Evolutionary conservation across 2,888 invertebrate species (phyloP).

Genomic region (Phaonia tiefii): DNA sequence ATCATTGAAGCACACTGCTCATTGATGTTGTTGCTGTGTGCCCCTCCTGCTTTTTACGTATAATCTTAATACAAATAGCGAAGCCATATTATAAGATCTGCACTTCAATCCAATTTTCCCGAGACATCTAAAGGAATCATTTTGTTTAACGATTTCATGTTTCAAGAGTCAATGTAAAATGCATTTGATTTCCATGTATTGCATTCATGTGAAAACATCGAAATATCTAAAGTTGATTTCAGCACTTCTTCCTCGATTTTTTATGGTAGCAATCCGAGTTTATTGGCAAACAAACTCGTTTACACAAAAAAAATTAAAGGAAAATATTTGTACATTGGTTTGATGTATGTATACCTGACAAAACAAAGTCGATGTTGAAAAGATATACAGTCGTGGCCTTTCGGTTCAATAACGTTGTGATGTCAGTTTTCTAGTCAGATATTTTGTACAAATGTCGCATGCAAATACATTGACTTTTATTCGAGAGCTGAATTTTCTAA

Average conservation of each 20-base stretch:
- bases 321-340: constrained; percentile 79
- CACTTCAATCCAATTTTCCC: constrained; percentile 32
- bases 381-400: background rate
- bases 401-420: background rate
- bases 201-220: constrained; percentile 49
- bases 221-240: constrained; percentile 5
- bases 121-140: constrained; percentile 12
- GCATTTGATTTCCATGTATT: constrained; percentile 48
- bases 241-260: background rate
- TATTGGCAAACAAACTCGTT: constrained; percentile 52
- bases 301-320: constrained; percentile 60
- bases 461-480: constrained; percentile 45
- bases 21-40: constrained; percentile 11
- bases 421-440: constrained; percentile 30
- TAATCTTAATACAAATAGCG: constrained; percentile 58
- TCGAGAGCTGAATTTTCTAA: no score
- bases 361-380: constrained; percentile 56
- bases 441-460: constrained; percentile 51
- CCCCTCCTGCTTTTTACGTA: constrained; percentile 22
- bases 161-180: constrained; percentile 41
- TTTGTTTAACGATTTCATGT: constrained; percentile 23
- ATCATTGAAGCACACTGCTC: constrained; percentile 45
- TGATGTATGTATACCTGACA: constrained; percentile 76
- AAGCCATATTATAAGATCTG: constrained; percentile 46
- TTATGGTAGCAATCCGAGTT: background rate